phyloP scores from a whole-genome alignment of 2,888 invertebrate genomes.

The Eugnorisma glareosa region DNA sequence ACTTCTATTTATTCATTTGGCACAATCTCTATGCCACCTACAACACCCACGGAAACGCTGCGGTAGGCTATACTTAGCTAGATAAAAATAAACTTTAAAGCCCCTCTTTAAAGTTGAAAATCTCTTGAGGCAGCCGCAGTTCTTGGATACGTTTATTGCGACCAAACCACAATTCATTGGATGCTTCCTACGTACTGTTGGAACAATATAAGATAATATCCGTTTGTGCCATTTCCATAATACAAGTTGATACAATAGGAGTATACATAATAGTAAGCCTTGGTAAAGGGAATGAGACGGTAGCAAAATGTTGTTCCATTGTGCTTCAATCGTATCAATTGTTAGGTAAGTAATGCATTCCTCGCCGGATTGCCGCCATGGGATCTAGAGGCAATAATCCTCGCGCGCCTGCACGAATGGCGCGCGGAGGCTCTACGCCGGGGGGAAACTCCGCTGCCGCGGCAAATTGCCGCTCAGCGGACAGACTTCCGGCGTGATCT shows the following conservation, averaged over 20 bases:
- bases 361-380: no score
- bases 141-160: slow-evolving; percentile 43
- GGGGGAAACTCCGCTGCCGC: no score
- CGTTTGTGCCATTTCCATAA: slow-evolving; percentile 55
- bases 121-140: neutral
- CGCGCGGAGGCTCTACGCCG: no score
- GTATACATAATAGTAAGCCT: neutral
- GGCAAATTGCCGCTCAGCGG: no score
- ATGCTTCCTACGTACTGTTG: slow-evolving; percentile 44
- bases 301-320: neutral
- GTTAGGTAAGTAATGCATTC: no score
- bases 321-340: neutral
- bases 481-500: no score
- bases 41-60: slow-evolving; percentile 6
- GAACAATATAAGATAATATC: slow-evolving; percentile 63
- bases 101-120: slow-evolving; percentile 13
- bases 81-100: slow-evolving; percentile 28
- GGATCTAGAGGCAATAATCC: no score
- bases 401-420: no score
- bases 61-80: slow-evolving; percentile 14
- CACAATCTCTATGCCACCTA: slow-evolving; percentile 1
- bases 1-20: slow-evolving; percentile 10
- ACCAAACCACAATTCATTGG: slow-evolving; percentile 48
- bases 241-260: slow-evolving; percentile 4
- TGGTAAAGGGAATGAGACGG: neutral